Conservation (phyloP, 1,140 invertebrate species). For the Hylaeus anthracinus region DNA sequence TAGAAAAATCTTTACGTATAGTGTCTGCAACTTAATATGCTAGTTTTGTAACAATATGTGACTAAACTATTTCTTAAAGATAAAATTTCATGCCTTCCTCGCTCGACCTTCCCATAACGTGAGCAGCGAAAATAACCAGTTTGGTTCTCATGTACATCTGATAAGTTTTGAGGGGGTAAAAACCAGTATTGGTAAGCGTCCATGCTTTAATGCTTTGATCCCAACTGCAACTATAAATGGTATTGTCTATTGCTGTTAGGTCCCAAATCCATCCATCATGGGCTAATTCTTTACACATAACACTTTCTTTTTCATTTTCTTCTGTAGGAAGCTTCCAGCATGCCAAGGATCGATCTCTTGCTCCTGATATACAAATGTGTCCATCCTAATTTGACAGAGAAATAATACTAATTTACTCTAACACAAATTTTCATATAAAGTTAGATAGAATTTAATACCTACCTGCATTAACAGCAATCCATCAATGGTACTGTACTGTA, state of each 20-base stretch:
- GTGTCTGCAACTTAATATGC: not conserved
- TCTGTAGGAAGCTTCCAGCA: constrained; percentile 63
- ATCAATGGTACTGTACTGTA: constrained; percentile 73
- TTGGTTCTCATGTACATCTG: constrained; percentile 62
- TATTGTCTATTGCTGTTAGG: constrained; percentile 69
- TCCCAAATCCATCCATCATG: constrained; percentile 79
- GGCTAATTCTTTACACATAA: constrained; percentile 53
- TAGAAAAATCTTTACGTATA: not conserved
- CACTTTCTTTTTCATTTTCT: constrained; percentile 40
- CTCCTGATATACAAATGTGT: constrained; percentile 73
- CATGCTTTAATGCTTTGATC: constrained; percentile 74
- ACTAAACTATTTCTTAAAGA: constrained; percentile 12
- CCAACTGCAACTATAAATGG: constrained; percentile 77
- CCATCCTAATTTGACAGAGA: constrained; percentile 62
- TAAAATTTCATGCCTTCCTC: constrained; percentile 37
- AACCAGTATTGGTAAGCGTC: constrained; percentile 60
- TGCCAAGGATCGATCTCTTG: constrained; percentile 72
- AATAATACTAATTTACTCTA: not conserved
- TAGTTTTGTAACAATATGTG: not conserved
- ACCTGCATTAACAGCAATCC: constrained; percentile 74
- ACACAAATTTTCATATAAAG: not conserved
- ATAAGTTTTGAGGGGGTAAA: constrained; percentile 66
- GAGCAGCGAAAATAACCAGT: constrained; percentile 29
- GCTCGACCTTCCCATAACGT: constrained; percentile 33
- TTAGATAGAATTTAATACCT: constrained; percentile 38